Conservation (phyloP, 2,888 invertebrate species). For the Invenusta paracnida region DNA sequence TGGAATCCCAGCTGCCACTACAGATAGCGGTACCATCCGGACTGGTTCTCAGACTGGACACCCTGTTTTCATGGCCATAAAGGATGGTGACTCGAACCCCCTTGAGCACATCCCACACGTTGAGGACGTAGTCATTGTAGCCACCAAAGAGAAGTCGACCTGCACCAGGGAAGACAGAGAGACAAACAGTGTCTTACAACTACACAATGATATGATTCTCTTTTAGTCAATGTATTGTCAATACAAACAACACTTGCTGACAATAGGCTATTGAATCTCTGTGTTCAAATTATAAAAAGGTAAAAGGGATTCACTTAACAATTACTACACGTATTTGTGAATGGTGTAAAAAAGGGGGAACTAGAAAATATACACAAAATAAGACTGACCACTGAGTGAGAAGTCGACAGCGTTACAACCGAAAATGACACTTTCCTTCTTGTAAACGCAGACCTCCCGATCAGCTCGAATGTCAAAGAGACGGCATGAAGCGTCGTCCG, state of each 20-base stretch:
- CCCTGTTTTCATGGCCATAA: constrained; percentile 92
- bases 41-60: constrained; percentile 73
- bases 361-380: neutral
- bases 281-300: too few relatives aligned
- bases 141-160: constrained; percentile 91
- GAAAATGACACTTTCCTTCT: constrained; percentile 92
- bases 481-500: constrained; percentile 95
- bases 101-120: constrained; percentile 96
- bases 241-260: too few relatives aligned
- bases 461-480: constrained; percentile 94
- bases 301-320: too few relatives aligned
- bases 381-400: constrained; percentile 76
- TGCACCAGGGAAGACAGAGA: constrained; percentile 37
- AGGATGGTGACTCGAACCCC: constrained; percentile 80
- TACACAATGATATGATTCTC: too few relatives aligned
- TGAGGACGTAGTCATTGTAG: constrained; percentile 95
- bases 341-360: too few relatives aligned
- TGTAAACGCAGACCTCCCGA: constrained; percentile 88
- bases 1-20: constrained; percentile 94
- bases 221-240: too few relatives aligned
- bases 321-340: too few relatives aligned
- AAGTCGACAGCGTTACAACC: constrained; percentile 96
- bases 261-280: too few relatives aligned
- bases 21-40: constrained; percentile 95
- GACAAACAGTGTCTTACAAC: neutral